Evolutionary conservation across 2,113 vertebrate species (phyloP).

Genomic region (Uria aalge): DNA sequence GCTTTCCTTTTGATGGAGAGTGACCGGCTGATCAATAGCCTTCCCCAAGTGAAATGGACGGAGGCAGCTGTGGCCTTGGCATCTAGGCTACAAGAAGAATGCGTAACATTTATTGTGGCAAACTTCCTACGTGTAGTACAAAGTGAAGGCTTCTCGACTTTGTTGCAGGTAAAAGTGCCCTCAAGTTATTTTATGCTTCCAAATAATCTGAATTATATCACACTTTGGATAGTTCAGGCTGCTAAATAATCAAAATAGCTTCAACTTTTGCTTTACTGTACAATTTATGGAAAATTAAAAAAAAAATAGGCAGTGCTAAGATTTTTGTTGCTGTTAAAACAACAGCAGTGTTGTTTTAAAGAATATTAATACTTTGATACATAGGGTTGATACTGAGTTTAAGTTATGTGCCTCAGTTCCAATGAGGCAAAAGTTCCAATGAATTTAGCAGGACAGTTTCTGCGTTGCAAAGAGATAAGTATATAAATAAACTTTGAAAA

Average conservation of each 20-base stretch:
- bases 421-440: neutral
- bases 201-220: neutral
- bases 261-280: neutral
- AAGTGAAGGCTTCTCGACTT: conserved; percentile 81
- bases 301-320: neutral
- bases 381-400: neutral
- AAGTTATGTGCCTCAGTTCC: neutral
- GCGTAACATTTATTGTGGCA: conserved; percentile 79
- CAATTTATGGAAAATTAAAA: neutral
- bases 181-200: neutral
- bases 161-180: conserved; percentile 81
- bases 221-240: neutral
- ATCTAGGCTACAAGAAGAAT: conserved; percentile 83
- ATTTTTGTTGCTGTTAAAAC: neutral
- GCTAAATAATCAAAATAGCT: neutral
- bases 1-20: conserved; percentile 85
- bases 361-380: neutral
- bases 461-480: neutral
- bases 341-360: neutral
- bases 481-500: rapidly evolving
- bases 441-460: neutral
- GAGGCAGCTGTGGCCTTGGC: conserved; percentile 80
- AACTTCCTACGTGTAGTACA: conserved; percentile 79
- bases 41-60: conserved; percentile 93
- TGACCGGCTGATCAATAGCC: conserved; percentile 83